Evolutionary conservation across 1,140 invertebrate species (phyloP).

Genomic region (Myzus persicae): DNA sequence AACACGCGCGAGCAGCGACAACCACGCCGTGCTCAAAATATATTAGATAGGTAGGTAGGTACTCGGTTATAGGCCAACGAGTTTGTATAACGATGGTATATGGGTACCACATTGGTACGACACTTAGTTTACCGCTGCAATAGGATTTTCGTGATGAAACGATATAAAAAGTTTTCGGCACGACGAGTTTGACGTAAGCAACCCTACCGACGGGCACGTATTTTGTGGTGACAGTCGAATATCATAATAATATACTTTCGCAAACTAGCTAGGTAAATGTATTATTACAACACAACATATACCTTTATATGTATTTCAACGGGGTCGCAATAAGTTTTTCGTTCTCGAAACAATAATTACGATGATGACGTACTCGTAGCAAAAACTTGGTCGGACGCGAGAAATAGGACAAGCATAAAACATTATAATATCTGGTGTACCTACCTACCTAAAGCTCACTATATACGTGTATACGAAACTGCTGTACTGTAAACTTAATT

Average conservation of each 20-base stretch:
- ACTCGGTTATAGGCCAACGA: neutral
- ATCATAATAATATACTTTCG: neutral
- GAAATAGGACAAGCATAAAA: neutral
- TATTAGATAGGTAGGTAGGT: neutral
- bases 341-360: neutral
- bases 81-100: neutral
- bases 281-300: neutral
- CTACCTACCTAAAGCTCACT: neutral
- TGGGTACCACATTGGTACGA: neutral
- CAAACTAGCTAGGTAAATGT: neutral
- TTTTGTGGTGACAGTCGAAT: slow-evolving; percentile 2
- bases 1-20: neutral
- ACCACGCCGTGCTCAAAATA: neutral
- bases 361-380: neutral
- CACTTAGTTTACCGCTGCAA: neutral
- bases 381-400: neutral
- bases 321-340: neutral
- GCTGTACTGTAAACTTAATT: neutral
- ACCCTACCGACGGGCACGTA: neutral
- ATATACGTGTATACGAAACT: neutral
- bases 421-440: neutral
- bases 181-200: neutral
- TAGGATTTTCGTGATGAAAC: slow-evolving; percentile 6
- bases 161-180: slow-evolving; percentile 30
- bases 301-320: neutral